Percentiles rank a stretch among this genome's conserved stretches.
These are phyloP conservation scores for Porites divaricata DNA, from an alignment of 92 coral and sea anemone species.

Conservation along the genomic window DNA sequence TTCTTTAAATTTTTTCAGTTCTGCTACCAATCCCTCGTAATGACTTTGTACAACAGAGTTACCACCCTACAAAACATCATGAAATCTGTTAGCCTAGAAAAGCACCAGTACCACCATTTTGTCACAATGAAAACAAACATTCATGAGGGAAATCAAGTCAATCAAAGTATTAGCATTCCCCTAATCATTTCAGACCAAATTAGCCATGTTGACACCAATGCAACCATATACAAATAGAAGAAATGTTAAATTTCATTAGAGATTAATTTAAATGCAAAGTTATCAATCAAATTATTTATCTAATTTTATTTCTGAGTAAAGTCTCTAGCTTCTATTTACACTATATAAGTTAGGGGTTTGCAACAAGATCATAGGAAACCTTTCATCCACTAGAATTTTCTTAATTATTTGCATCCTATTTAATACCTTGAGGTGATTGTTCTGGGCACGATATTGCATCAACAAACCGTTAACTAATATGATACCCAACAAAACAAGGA, in stretches of 20 bases:
- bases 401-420: neutral
- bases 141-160: too few species aligned
- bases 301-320: too few species aligned
- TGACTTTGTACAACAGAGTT: neutral
- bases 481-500: neutral
- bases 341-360: too few species aligned
- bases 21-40: neutral
- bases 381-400: neutral
- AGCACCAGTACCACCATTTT: too few species aligned
- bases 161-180: neutral
- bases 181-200: neutral
- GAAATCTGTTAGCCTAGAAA: neutral
- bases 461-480: neutral
- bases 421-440: neutral
- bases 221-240: too few species aligned
- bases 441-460: neutral
- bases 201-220: too few species aligned
- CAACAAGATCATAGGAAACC: too few species aligned
- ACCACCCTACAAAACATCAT: neutral
- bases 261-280: too few species aligned
- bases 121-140: too few species aligned
- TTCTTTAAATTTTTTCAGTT: slow-evolving; percentile 3
- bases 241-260: too few species aligned
- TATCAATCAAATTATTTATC: too few species aligned
- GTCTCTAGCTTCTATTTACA: too few species aligned